Base-by-base conservation (phyloP, 1,140 invertebrate genomes). In the Drosophila sp. region DNA sequence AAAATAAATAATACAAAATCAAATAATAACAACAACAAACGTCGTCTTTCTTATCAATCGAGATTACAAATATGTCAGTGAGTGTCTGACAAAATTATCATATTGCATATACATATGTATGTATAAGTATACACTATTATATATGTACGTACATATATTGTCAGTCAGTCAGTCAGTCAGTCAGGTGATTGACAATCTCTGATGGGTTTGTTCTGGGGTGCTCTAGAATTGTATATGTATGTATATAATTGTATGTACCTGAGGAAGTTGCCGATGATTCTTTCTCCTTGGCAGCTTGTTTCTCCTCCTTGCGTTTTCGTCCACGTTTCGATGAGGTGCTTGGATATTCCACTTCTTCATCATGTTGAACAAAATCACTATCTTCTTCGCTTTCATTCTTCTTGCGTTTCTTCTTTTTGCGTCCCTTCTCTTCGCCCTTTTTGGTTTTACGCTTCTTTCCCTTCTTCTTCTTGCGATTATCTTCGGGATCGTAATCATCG, bases 371-470 rank as follows among this genome's bases (percentile, higher is more conserved):
- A 72, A 95, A 97, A 72, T 97, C 96, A 87, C 96, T 97, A 77
- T 97, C 96, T 92, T 97, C 96, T 79, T 95, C 97, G 93, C 96
- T 97, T 78, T 98, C 97, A 93, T 96, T 96, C 93, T 97, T 97
- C 93, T 96, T 96, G 94, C 97, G 97, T 93, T 98, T 98, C 93
- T 98, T 98, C 91, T 97, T 96, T 92, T 97, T 97, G 92, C 97
- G 97, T 33, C 96, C 96, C 85, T 97, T 97, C 85, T 97, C 97
- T 66, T 97, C 96, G 86, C 97, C 97, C 75, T 96, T 95, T 78
- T 95, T 94, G 25, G 96, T 96, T 94, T 97, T 98, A 80, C 97
- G 94, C 91, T 98, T 98, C 92, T 98, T 98, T 4, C 96, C 97
- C 85, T 98, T 98, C 83, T 97, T 97, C 92, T 97, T 96, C 90